Percentiles rank a stretch among this genome's conserved stretches.
Evolutionary conservation across 2,797 vertebrate genomes (phyloP).

Genomic region (Coracias cyanogaster): DNA sequence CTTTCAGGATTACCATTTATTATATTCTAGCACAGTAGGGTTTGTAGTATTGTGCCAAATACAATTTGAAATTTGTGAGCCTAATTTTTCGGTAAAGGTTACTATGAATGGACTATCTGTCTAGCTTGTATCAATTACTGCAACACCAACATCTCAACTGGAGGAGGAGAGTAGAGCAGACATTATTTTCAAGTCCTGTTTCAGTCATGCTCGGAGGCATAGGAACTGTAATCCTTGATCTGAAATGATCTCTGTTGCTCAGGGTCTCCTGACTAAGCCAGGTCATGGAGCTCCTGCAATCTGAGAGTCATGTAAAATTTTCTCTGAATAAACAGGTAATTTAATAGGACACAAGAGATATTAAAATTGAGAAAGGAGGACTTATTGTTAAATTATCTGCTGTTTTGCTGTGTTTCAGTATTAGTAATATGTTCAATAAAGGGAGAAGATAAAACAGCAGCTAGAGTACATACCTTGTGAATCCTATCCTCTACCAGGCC

Average conservation of each 20-base stretch:
- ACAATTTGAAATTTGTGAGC: neutral
- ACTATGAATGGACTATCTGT: neutral
- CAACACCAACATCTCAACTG: neutral
- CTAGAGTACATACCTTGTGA: neutral
- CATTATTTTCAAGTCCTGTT: neutral
- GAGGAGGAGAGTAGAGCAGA: neutral
- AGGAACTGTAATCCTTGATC: neutral
- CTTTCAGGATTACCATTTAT: neutral
- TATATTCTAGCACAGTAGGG: neutral
- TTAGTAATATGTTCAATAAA: neutral
- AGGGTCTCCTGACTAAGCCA: neutral
- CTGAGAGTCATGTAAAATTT: neutral
- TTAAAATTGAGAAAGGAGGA: neutral
- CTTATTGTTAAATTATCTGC: neutral
- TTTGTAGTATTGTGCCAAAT: neutral
- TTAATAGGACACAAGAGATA: neutral
- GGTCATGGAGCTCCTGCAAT: neutral
- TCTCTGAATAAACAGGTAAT: neutral
- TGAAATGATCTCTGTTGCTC: neutral
- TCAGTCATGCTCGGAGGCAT: neutral
- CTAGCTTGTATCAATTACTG: neutral
- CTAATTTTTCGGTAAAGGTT: neutral
- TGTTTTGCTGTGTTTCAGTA: neutral
- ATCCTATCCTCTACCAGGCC: neutral
- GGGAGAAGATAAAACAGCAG: neutral